A percentile compares a stretch with the other conserved stretches of the same genome.
phyloP scores from a whole-genome alignment of 2,113 vertebrate genomes.

The Myanophis thanlyinensis region DNA sequence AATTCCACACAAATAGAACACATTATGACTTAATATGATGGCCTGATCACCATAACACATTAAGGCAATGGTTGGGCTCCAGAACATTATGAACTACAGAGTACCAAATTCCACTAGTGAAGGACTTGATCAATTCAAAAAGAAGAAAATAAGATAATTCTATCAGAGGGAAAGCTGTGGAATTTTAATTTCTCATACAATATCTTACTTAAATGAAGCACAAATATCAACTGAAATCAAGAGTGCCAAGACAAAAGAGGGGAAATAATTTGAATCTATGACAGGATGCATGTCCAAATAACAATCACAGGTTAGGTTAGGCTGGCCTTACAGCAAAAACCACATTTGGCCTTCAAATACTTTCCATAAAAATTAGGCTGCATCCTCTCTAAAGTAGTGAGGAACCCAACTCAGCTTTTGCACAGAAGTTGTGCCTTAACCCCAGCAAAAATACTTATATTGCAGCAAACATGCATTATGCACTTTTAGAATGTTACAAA shows the following conservation, averaged over 20 bases:
- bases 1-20: background rate
- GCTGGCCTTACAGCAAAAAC: background rate
- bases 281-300: background rate
- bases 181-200: background rate
- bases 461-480: background rate
- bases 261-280: background rate
- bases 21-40: background rate
- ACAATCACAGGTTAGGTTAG: background rate
- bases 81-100: background rate
- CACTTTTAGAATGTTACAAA: background rate
- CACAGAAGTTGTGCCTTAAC: background rate
- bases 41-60: background rate
- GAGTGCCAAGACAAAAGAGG: background rate
- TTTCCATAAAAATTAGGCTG: background rate
- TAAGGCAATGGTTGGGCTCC: background rate
- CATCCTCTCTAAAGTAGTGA: background rate
- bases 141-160: background rate
- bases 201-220: background rate
- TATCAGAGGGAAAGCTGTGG: background rate
- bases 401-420: background rate
- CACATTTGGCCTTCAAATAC: background rate
- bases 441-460: background rate
- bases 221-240: background rate
- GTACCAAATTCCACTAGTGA: background rate
- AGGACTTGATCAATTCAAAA: background rate